Evolutionary conservation across 2,888 invertebrate genomes (phyloP).

Genomic region (Catocala fraxini): DNA sequence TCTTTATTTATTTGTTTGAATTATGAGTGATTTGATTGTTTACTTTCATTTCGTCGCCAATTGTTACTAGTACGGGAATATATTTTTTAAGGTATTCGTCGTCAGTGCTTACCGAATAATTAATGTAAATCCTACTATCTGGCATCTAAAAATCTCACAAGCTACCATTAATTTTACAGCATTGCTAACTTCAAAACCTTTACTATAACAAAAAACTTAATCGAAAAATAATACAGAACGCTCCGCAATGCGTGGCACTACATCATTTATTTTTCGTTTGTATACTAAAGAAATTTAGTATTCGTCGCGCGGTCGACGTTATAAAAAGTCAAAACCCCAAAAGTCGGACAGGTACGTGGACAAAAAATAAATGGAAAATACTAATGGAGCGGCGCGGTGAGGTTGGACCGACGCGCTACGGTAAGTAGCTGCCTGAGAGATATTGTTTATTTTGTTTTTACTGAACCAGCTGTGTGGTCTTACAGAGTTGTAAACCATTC

Average conservation of each 20-base stretch:
- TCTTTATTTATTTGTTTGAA: neutral
- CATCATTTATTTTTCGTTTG: constrained; percentile 82
- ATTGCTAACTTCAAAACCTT: constrained; percentile 18
- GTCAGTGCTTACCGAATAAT: no score
- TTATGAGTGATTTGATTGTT: no score
- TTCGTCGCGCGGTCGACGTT: constrained; percentile 82
- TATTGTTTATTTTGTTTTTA: constrained; percentile 16
- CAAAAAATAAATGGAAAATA: constrained; percentile 88
- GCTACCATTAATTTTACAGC: constrained; percentile 2
- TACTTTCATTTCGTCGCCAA: no score
- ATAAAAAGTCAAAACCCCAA: constrained; percentile 84
- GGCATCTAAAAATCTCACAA: neutral
- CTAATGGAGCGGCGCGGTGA: constrained; percentile 85
- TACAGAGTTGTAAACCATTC: neutral
- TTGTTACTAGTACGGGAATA: no score
- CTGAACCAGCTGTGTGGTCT: constrained; percentile 1
- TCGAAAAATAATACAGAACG: constrained; percentile 73
- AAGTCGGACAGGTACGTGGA: constrained; percentile 86
- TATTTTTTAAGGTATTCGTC: no score
- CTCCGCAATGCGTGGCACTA: constrained; percentile 69
- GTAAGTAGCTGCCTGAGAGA: constrained; percentile 62
- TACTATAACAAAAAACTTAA: constrained; percentile 66
- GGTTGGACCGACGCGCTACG: constrained; percentile 70
- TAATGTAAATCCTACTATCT: no score
- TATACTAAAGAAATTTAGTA: constrained; percentile 83